Evolutionary conservation across 2,113 vertebrate genomes (phyloP).

Genomic region (Campylorhamphus procurvoides): DNA sequence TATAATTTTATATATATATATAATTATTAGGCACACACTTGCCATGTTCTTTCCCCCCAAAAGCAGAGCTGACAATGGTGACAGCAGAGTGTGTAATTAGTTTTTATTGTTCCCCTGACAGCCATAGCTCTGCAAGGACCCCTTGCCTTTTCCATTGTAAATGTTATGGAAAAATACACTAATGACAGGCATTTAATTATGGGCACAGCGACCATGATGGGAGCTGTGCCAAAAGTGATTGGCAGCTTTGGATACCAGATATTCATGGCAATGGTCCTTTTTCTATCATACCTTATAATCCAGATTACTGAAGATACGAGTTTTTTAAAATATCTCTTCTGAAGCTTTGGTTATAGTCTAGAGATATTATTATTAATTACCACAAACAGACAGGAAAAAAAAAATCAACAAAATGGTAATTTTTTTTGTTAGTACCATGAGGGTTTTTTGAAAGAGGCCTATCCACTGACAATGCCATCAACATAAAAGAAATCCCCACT

Average conservation of each 20-base stretch:
- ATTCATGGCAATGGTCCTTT: slow-evolving; percentile 11
- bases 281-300: slow-evolving; percentile 6
- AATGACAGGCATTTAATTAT: slow-evolving; percentile 78
- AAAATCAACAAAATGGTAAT: not conserved
- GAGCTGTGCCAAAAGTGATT: slow-evolving; percentile 62
- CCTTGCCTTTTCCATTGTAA: slow-evolving; percentile 74
- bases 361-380: not conserved
- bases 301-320: not conserved
- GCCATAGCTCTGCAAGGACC: slow-evolving; percentile 68
- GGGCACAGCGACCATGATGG: slow-evolving; percentile 54
- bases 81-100: slow-evolving; percentile 77
- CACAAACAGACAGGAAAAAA: not conserved
- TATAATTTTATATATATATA: not conserved
- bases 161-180: slow-evolving; percentile 75
- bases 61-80: slow-evolving; percentile 65
- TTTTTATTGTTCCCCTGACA: slow-evolving; percentile 79
- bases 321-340: not conserved
- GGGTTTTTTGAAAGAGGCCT: slow-evolving; percentile 4
- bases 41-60: slow-evolving; percentile 56
- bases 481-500: not conserved
- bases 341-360: not conserved
- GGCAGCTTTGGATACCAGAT: slow-evolving; percentile 51
- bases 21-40: slow-evolving; percentile 28
- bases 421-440: not conserved
- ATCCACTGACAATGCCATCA: not conserved